Conservation (phyloP, 92 coral and sea anemone genomes). For the Phenganax marumi region DNA sequence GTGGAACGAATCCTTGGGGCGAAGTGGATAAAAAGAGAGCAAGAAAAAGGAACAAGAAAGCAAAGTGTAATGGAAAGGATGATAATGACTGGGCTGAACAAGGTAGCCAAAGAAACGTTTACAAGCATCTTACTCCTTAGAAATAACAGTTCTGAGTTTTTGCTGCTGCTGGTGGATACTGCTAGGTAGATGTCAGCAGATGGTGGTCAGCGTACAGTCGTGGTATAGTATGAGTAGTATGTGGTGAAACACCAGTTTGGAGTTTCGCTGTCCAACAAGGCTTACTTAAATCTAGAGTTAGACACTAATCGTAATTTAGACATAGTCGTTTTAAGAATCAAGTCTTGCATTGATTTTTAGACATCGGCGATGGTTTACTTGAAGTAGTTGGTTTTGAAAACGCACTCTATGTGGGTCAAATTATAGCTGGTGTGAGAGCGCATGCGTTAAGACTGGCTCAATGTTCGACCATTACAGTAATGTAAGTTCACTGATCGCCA, state of each 20-base stretch:
- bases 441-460: conserved; percentile 94
- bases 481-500: conserved; percentile 46
- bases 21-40: conserved; percentile 96
- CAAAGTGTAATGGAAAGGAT: conserved; percentile 66
- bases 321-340: not conserved
- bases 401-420: conserved; percentile 84
- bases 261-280: too few species aligned
- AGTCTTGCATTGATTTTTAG: conserved; percentile 41
- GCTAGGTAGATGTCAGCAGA: too few species aligned
- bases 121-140: too few species aligned
- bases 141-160: too few species aligned
- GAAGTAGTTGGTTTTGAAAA: conserved; percentile 95
- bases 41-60: conserved; percentile 73
- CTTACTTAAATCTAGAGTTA: too few species aligned
- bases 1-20: conserved; percentile 99
- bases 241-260: too few species aligned
- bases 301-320: too few species aligned
- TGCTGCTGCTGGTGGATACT: too few species aligned
- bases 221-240: too few species aligned
- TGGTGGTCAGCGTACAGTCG: too few species aligned
- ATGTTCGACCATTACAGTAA: conserved; percentile 82
- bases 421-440: conserved; percentile 87
- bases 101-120: conserved; percentile 50
- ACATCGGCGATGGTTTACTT: conserved; percentile 92
- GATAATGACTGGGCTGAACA: conserved; percentile 93